Evolutionary conservation across 1,140 invertebrate genomes (phyloP).

Genomic region (Nixonia krombeini): DNA sequence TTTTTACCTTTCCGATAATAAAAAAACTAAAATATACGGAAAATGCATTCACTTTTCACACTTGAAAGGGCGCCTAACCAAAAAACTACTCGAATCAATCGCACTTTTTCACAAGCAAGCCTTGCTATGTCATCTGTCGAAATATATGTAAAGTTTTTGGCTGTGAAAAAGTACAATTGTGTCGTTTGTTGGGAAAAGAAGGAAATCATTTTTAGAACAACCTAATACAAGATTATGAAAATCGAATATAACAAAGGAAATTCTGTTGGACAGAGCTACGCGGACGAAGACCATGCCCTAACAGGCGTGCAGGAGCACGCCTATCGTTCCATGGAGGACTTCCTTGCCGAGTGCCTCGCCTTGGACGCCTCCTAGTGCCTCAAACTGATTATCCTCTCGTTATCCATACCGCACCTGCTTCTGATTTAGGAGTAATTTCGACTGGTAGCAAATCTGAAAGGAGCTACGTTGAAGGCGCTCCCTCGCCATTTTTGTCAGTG

Average conservation of each 20-base stretch:
- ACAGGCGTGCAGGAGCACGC: slow-evolving; percentile 85
- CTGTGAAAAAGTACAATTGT: no score
- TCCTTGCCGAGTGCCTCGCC: slow-evolving; percentile 85
- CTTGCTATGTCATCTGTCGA: no score
- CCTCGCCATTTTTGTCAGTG: slow-evolving; percentile 16
- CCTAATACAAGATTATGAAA: no score
- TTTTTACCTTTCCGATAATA: no score
- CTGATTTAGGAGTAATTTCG: slow-evolving; percentile 45
- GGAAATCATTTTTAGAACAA: no score
- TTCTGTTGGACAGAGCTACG: slow-evolving; percentile 77
- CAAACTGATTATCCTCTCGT: slow-evolving; percentile 64
- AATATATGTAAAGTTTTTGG: no score
- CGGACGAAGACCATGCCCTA: slow-evolving; percentile 85
- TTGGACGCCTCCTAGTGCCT: slow-evolving; percentile 79
- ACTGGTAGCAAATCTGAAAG: slow-evolving; percentile 33
- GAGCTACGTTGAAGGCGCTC: slow-evolving; percentile 21
- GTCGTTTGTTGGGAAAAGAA: no score
- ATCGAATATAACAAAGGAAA: neutral
- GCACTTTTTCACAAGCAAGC: no score
- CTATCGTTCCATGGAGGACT: slow-evolving; percentile 89
- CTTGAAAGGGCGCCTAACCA: no score
- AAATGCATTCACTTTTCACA: no score
- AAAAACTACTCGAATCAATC: no score
- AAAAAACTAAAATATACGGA: no score
- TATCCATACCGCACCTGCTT: slow-evolving; percentile 63